Evolutionary conservation across 2,888 invertebrate genomes (phyloP), one percentile per base, ranked within the genome.

Genomic region (Micoletzkya japonica): DNA sequence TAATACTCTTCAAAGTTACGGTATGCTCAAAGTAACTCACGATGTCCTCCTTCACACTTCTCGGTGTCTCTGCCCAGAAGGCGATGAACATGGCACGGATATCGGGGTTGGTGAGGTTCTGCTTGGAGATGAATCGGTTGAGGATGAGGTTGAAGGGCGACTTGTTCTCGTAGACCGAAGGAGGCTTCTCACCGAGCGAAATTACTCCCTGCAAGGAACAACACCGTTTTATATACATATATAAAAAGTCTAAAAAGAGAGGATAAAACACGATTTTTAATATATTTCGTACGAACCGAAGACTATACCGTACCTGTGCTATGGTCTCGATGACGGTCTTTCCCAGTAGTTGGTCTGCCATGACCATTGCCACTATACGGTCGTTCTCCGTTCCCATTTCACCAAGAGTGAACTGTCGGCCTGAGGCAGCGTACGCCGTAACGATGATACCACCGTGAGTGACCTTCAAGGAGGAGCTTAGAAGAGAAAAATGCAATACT

Each of bases 101-200:
- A 7, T 69, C 70, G 1, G 54, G 1, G 4, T 64, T 49, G 20
- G 59, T 26, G 4, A 58, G 36, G 44, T 49, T 68, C 32, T 57
- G 58, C n/a, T 58, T 57, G 17, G 49, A 57, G 28, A 54, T 28
- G 57, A 58, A 73, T 44, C 74, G 69, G 28, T 57, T 70, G 24
- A 74, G 49, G 32, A 74, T 74, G 52, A 73, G 54, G n/a, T 63
- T 34, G 50, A 72, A 70, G 17, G 74, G 74, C n/a, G 73, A 39
- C 20, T 50, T 1, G 17, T 24, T 1, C 4, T 24, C 7, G 26
- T 58, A 34, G 28, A 58, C 20, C 1, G 44, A 20, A 26, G 68
- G 68, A 44, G 44, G 39, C 36, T 52, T 66, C 34, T 30, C 6
- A 0, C 37, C 37, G 14, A 66, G 37, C 2, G 36, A 36, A 26